These are phyloP conservation scores for Hyposmocoma kahamanoa DNA, from an alignment of 1,140 invertebrate genomes.

Conservation along the genomic window DNA sequence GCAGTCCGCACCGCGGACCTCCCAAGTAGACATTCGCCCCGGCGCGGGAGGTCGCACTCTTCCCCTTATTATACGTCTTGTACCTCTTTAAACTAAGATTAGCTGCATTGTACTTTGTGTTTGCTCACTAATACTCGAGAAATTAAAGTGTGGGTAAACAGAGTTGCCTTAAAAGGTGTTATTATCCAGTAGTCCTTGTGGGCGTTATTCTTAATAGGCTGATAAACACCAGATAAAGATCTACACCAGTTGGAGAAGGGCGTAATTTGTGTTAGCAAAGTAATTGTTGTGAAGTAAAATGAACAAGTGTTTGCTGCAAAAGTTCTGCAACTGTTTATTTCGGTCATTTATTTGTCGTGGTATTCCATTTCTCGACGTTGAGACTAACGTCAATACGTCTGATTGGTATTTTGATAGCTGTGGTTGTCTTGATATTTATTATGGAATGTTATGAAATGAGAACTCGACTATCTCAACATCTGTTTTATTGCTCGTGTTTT, in stretches of 20 bases:
- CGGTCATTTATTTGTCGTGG: too few relatives aligned
- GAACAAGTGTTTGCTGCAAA: too few relatives aligned
- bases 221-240: conserved; percentile 30
- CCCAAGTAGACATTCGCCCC: conserved; percentile 28
- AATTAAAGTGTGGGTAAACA: conserved; percentile 19
- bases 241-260: conserved; percentile 13
- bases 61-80: conserved; percentile 27
- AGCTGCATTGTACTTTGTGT: conserved; percentile 22
- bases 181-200: conserved; percentile 17
- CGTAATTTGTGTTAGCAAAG: too few relatives aligned
- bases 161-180: background rate
- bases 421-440: too few relatives aligned
- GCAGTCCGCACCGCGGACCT: conserved; percentile 28
- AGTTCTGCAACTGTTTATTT: too few relatives aligned
- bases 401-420: too few relatives aligned
- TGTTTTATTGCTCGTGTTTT: too few relatives aligned
- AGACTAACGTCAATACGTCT: too few relatives aligned
- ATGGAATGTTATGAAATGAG: too few relatives aligned
- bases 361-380: too few relatives aligned
- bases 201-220: conserved; percentile 20
- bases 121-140: conserved; percentile 13
- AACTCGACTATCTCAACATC: too few relatives aligned
- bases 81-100: conserved; percentile 28
- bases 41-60: conserved; percentile 18
- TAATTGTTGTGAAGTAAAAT: too few relatives aligned